These are phyloP conservation scores for Barypeithes pellucidus DNA, from an alignment of 2,888 invertebrate species.

Conservation along the genomic window DNA sequence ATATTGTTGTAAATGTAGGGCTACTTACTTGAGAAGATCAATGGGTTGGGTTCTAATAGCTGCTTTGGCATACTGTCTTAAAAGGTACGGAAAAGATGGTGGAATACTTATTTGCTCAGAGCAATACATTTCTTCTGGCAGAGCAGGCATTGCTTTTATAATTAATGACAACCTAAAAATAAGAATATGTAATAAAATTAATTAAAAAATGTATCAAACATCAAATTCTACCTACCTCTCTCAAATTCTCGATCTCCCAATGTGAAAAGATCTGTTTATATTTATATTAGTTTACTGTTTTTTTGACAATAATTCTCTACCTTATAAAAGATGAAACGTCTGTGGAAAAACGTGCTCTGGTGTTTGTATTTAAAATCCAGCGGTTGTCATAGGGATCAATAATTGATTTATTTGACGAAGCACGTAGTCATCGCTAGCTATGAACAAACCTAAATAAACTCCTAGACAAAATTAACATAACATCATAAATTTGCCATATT, in stretches of 20 bases:
- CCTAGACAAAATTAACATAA: no score
- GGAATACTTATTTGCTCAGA: slow-evolving; percentile 89
- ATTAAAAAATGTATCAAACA: no score
- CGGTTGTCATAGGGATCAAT: neutral
- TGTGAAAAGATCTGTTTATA: neutral
- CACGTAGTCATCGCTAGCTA: no score
- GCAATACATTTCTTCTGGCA: slow-evolving; percentile 83
- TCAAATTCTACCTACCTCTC: neutral
- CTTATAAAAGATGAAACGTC: neutral
- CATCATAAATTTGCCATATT: no score
- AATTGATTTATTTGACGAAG: neutral
- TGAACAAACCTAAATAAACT: no score
- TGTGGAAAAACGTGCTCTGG: neutral
- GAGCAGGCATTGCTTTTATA: slow-evolving; percentile 75
- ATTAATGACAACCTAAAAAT: neutral
- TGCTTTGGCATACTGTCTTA: slow-evolving; percentile 92
- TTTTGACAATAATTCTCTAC: neutral
- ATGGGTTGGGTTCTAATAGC: slow-evolving; percentile 93
- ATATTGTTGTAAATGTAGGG: neutral
- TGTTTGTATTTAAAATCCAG: neutral
- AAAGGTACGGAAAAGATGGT: slow-evolving; percentile 85
- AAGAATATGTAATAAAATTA: no score
- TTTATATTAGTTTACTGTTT: no score
- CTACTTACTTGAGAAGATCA: slow-evolving; percentile 78
- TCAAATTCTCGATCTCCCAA: neutral